Evolutionary conservation across 2,797 vertebrate species (phyloP), one percentile per base, ranked within the genome.

Genomic region (Spinus olivaceus): DNA sequence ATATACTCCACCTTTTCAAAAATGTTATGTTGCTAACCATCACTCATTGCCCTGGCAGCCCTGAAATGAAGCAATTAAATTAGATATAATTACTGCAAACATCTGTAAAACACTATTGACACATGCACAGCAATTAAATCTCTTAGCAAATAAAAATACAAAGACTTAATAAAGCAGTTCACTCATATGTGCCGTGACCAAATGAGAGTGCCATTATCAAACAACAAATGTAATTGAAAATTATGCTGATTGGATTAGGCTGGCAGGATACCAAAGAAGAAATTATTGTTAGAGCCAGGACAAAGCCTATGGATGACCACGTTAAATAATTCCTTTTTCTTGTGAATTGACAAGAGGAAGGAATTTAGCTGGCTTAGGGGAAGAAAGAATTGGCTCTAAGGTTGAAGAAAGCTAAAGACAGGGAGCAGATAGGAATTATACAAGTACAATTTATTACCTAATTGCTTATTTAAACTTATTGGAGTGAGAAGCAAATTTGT

Each of bases 71-170:
- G 28, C 37, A 90, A 90, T 92, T 94, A 93, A 94, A 86, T 96
- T 80, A 84, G 13, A 83, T 61, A 87, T 22, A 92, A 80, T 85
- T 51, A 84, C 44, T 92, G 50, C 73, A 97, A 95, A 85, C 20
- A 44, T 81, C 82, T 78, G 44, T 59, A 97, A 96, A 96, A 87
- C 87, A 81, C 80, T 92, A 66, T 33, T 96, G 83, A 86, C 56
- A 70, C 23, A 91, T 74, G 80, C 24, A 53, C 51, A 85, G 65
- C 65, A 97, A 97, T 92, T 96, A 91, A 94, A 85, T 86, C 17
- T 96, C 64, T 80, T 42, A 30, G 42, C 32, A 67, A 93, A 94
- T 46, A 76, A 95, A 96, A 91, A 80, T 39, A 33, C 41, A 28
- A 88, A 71, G 20, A 69, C 35, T 76, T 94, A 92, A 92, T 92